phyloP scores from a whole-genome alignment of 2,888 invertebrate genomes.

The Patella pellucida region DNA sequence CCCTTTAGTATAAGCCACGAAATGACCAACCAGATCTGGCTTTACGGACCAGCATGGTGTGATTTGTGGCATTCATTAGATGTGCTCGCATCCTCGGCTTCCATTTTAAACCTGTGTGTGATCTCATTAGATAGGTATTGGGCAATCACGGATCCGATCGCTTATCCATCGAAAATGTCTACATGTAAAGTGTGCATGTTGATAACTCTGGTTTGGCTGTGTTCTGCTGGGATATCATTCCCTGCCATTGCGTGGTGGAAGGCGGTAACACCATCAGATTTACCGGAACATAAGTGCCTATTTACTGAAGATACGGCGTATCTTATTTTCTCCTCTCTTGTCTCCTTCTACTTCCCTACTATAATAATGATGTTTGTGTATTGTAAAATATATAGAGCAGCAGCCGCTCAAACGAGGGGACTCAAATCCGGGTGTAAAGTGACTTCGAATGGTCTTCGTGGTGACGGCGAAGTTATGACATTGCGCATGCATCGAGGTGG shows the following conservation, averaged over 20 bases:
- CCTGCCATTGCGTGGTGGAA: constrained; percentile 87
- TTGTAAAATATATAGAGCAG: constrained; percentile 94
- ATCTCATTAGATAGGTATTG: constrained; percentile 97
- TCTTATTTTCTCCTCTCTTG: constrained; percentile 95
- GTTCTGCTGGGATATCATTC: constrained; percentile 96
- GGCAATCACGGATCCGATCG: constrained; percentile 99
- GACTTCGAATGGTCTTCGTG: constrained; percentile 71
- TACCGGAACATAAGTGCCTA: constrained; percentile 77
- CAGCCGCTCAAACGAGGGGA: constrained; percentile 90
- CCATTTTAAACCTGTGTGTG: constrained; percentile 96
- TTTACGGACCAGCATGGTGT: constrained; percentile 95
- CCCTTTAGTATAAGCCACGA: constrained; percentile 78
- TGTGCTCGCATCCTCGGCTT: constrained; percentile 96
- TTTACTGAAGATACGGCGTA: constrained; percentile 98
- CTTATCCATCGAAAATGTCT: constrained; percentile 96
- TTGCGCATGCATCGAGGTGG: constrained; percentile 94
- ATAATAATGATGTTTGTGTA: constrained; percentile 99
- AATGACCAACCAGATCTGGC: constrained; percentile 77
- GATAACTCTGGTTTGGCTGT: constrained; percentile 95
- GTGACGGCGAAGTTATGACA: constrained; percentile 81
- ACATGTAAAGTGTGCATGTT: constrained; percentile 86
- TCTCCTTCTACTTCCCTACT: constrained; percentile 96
- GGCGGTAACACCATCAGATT: constrained; percentile 71
- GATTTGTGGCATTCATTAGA: constrained; percentile 98
- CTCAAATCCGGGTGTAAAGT: constrained; percentile 89